Evolutionary conservation across 2,888 invertebrate species (phyloP).

Genomic region (Ormyrus rosae): DNA sequence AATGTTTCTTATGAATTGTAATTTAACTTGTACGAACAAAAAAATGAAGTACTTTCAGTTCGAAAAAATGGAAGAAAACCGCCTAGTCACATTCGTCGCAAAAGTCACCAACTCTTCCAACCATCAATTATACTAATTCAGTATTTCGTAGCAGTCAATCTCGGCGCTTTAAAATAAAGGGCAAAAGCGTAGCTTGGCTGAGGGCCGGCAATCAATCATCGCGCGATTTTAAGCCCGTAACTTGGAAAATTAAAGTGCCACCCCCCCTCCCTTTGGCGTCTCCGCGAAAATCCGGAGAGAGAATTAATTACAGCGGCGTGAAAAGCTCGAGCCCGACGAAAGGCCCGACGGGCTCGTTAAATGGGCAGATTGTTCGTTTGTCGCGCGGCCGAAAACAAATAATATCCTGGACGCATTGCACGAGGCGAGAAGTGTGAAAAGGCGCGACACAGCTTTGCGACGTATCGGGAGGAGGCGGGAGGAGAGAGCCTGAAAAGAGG

Average conservation of each 20-base stretch:
- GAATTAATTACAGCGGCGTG: conserved; percentile 48
- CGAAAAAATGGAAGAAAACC: neutral
- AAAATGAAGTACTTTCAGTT: too few species aligned
- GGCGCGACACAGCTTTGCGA: conserved; percentile 45
- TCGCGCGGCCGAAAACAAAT: conserved; percentile 72
- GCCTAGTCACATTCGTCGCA: conserved; percentile 1
- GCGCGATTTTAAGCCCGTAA: conserved; percentile 45
- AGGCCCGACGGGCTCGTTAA: conserved; percentile 53
- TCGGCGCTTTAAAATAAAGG: conserved; percentile 39
- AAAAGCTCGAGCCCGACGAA: neutral
- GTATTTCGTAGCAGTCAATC: conserved; percentile 52
- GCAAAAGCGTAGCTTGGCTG: neutral
- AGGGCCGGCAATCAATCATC: conserved; percentile 50
- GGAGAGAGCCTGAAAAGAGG: neutral
- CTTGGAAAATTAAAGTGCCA: conserved; percentile 49
- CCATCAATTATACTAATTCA: conserved; percentile 55
- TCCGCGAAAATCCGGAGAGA: neutral
- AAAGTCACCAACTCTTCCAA: conserved; percentile 1
- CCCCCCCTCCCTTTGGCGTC: neutral
- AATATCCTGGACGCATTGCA: conserved; percentile 73
- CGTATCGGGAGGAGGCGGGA: conserved; percentile 47
- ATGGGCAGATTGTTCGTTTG: conserved; percentile 71
- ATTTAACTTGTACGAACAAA: too few species aligned
- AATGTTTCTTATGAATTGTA: too few species aligned
- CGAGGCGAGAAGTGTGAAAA: conserved; percentile 56